Evolutionary conservation across 1,140 invertebrate genomes (phyloP).

Genomic region (Drosophila bocki): DNA sequence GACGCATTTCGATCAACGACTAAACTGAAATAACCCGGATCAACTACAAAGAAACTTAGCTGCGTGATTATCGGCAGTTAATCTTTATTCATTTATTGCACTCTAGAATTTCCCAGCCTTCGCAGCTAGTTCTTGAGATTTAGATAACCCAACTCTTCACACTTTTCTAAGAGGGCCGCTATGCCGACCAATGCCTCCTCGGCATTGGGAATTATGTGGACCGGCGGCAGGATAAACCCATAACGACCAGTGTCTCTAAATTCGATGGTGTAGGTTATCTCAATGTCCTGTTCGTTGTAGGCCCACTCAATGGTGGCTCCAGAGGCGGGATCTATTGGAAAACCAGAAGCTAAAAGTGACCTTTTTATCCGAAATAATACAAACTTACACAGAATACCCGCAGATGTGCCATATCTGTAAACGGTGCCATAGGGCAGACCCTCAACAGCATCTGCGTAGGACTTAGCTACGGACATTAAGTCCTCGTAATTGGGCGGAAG

Average conservation of each 20-base stretch:
- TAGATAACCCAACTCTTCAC: slow-evolving; percentile 61
- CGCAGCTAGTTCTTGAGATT: slow-evolving; percentile 37
- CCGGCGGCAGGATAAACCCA: slow-evolving; percentile 94
- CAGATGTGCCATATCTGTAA: slow-evolving; percentile 86
- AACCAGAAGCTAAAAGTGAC: background rate
- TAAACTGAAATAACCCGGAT: slow-evolving; percentile 5
- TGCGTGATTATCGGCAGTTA: slow-evolving; percentile 15
- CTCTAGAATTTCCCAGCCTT: slow-evolving; percentile 30
- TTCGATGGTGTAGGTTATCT: slow-evolving; percentile 88
- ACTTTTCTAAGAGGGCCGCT: slow-evolving; percentile 88
- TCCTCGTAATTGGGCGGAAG: slow-evolving; percentile 86
- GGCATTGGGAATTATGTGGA: slow-evolving; percentile 92
- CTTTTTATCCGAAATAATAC: background rate
- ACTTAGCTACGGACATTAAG: slow-evolving; percentile 86
- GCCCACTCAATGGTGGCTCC: slow-evolving; percentile 90
- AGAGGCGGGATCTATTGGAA: slow-evolving; percentile 78
- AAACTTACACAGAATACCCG: slow-evolving; percentile 87
- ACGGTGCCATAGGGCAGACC: slow-evolving; percentile 85
- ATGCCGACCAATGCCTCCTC: slow-evolving; percentile 93
- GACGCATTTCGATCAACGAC: slow-evolving; percentile 50
- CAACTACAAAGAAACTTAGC: slow-evolving; percentile 16
- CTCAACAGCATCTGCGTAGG: slow-evolving; percentile 85
- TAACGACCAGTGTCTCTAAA: slow-evolving; percentile 91
- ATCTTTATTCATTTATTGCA: slow-evolving; percentile 66
- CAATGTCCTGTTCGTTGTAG: slow-evolving; percentile 87